Base-by-base conservation (phyloP, 2,888 invertebrate genomes). In the Lordiphosa fenestrarum region DNA sequence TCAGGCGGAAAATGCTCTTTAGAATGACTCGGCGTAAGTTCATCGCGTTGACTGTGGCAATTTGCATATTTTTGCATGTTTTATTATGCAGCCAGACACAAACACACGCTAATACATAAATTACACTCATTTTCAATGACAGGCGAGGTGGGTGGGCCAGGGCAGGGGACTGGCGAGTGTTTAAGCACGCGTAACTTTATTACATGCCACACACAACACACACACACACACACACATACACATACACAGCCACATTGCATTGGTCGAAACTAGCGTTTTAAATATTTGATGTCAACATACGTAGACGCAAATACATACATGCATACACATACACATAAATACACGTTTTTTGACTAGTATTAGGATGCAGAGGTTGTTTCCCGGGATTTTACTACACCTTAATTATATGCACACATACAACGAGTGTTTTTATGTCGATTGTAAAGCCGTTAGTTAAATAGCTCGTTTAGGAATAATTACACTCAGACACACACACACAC, bases 1-100 rank as follows among this genome's bases (percentile, higher is more conserved):
- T 6, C 37, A 35, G 46, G 39, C 72, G 77, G 71, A 73, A 78
- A 73, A 69, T 39, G 61, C 71, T 73, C 74, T 78, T 84, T 77
- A 77, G 76, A 53, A 50, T 58, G 80, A 62, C 72, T 58, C 61
- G 42, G 44, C 36, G 44, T 71, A 63, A 76, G 81, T 73, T 77
- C 77, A 81, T 77, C 80, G 85, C 84, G 84, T 80, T 80, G 80
- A 71, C 70, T 82, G 76, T 61, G 76, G 83, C 76, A 80, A 80
- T 80, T 84, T 84, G 84, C 78, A 78, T 76, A 76, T 71, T 83
- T 78, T 69, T 78, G 69, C 82, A 80, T 80, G 83, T 75, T 78
- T 82, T 68, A 81, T 55, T 80, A 70, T 82, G 75, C 75, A 72
- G 19, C 60, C 30, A 50, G 15, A 54, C 56, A 46, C 35, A 48